These are phyloP conservation scores for Xanthia togata DNA, from an alignment of 2,888 invertebrate genomes.

Conservation along the genomic window DNA sequence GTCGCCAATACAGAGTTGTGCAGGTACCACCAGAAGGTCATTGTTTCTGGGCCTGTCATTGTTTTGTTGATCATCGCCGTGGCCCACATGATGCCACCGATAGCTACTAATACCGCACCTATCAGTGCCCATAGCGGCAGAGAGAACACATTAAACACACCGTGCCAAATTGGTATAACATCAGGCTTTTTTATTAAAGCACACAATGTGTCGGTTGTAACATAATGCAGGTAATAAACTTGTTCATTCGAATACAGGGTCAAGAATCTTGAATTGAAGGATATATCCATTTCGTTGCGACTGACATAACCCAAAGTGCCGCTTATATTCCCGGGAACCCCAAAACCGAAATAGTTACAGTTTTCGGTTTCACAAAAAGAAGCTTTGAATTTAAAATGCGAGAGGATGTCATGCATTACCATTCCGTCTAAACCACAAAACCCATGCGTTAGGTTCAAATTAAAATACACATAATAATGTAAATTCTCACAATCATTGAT, in stretches of 20 bases:
- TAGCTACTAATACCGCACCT: conserved; percentile 36
- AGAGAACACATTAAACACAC: conserved; percentile 60
- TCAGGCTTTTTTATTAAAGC: conserved; percentile 69
- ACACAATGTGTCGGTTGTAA: conserved; percentile 73
- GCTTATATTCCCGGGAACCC: conserved; percentile 52
- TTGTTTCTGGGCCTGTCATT: conserved; percentile 32
- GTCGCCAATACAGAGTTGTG: conserved; percentile 62
- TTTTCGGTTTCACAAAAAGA: conserved; percentile 53
- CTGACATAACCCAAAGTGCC: conserved; percentile 74
- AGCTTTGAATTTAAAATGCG: conserved; percentile 72
- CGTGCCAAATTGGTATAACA: conserved; percentile 75
- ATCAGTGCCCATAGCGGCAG: conserved; percentile 56
- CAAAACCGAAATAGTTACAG: conserved; percentile 69
- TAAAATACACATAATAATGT: conserved; percentile 63
- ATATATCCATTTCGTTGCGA: conserved; percentile 73
- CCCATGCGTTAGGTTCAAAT: conserved; percentile 60
- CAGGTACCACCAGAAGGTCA: conserved; percentile 59
- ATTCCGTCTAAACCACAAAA: conserved; percentile 78
- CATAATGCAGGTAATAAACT: conserved; percentile 69
- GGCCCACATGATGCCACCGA: conserved; percentile 70
- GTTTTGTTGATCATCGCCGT: conserved; percentile 50
- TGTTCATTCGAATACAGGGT: conserved; percentile 66
- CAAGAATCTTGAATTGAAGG: conserved; percentile 80
- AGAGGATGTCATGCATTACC: conserved; percentile 73
- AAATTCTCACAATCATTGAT: conserved; percentile 70